These are phyloP conservation scores for Pogonognathellus flavescens DNA, from an alignment of 1,140 invertebrate genomes.

Conservation along the genomic window DNA sequence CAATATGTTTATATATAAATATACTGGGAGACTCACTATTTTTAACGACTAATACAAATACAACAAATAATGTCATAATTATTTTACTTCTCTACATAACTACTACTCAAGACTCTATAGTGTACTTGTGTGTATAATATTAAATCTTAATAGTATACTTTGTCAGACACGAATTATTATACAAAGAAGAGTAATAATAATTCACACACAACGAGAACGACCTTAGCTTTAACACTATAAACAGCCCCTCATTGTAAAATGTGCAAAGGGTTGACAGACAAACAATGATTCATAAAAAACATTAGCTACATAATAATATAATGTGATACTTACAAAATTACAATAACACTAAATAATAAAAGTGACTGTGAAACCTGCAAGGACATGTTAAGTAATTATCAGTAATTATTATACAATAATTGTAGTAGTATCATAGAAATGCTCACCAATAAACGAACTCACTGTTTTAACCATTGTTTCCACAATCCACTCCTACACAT, in stretches of 20 bases:
- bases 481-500: no score
- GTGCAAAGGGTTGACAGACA: neutral
- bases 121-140: conserved; percentile 11
- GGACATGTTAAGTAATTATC: no score
- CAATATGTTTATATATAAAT: no score
- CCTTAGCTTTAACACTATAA: neutral
- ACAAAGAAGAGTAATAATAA: conserved; percentile 5
- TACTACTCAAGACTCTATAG: neutral
- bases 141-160: neutral
- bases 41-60: neutral
- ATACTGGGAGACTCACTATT: no score
- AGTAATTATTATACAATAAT: no score
- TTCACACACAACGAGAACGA: neutral
- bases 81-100: neutral
- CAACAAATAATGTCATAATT: neutral
- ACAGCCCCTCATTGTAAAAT: neutral
- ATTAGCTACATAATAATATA: no score
- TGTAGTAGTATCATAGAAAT: no score
- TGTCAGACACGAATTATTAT: neutral
- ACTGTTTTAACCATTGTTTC: no score
- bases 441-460: no score
- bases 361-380: no score
- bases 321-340: no score
- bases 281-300: neutral
- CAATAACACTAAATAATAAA: no score